Percentiles rank a stretch among this genome's conserved stretches.
Evolutionary conservation across 2,113 vertebrate genomes (phyloP).

Genomic region (Carassius auratus): DNA sequence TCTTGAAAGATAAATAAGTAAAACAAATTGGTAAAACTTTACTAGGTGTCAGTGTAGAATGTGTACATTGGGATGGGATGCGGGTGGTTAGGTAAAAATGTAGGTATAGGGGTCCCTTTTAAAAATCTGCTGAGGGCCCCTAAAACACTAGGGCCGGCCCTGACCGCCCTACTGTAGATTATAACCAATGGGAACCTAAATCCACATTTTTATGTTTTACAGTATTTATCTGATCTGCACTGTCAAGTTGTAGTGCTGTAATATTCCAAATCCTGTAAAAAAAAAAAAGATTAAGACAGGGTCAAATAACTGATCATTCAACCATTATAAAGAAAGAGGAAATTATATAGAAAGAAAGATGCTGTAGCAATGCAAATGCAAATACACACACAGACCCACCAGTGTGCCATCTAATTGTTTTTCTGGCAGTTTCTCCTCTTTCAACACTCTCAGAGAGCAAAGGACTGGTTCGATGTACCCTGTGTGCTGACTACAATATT

Average conservation of each 20-base stretch:
- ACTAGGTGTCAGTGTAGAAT: too few species aligned
- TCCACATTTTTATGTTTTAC: neutral
- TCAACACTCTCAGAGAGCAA: constrained; percentile 68
- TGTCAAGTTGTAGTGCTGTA: constrained; percentile 56
- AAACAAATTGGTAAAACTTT: too few species aligned
- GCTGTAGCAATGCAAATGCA: neutral
- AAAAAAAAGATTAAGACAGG: neutral
- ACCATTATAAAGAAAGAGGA: neutral
- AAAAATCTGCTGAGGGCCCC: too few species aligned
- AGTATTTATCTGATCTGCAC: constrained; percentile 52
- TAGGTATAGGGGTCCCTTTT: too few species aligned
- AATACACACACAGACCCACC: constrained; percentile 53
- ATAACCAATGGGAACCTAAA: neutral
- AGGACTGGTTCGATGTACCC: constrained; percentile 75
- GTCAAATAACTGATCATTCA: neutral
- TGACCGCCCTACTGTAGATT: neutral
- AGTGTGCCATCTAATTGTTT: constrained; percentile 43
- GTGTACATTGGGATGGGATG: too few species aligned
- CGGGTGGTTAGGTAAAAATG: too few species aligned
- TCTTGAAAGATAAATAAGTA: too few species aligned
- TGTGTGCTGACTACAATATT: constrained; percentile 68
- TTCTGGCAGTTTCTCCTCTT: constrained; percentile 66
- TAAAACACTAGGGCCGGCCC: too few species aligned
- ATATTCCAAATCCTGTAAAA: constrained; percentile 62
- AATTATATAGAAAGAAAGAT: neutral